These are phyloP conservation scores for Varecia variegata DNA, from an alignment of 2,797 vertebrate species.

Conservation along the genomic window DNA sequence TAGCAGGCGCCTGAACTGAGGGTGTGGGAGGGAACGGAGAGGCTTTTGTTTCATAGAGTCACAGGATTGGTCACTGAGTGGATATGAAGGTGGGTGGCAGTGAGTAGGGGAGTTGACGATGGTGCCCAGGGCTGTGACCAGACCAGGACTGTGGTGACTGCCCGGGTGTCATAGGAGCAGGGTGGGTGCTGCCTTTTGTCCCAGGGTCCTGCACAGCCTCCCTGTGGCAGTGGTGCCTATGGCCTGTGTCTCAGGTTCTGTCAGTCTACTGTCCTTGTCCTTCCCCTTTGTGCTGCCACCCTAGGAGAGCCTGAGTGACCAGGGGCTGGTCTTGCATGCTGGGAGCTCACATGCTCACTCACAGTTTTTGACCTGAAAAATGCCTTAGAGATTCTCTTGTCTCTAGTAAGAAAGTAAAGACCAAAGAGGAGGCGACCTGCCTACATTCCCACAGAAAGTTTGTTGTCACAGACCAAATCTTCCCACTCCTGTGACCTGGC, in stretches of 20 bases:
- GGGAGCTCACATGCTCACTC: not conserved
- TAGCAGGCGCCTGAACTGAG: not conserved
- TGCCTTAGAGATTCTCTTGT: not conserved
- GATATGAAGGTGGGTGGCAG: not conserved
- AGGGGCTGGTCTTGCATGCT: not conserved
- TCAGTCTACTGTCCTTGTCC: not conserved
- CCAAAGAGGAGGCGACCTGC: not conserved
- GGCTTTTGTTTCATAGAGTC: not conserved
- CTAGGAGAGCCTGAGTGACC: not conserved
- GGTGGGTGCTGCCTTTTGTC: not conserved
- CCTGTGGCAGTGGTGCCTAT: not conserved
- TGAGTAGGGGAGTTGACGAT: not conserved
- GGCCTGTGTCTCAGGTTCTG: not conserved
- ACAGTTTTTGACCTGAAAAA: not conserved
- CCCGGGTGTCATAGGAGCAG: not conserved
- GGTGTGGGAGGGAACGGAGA: rapidly evolving
- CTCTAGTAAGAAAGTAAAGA: not conserved
- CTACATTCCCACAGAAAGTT: not conserved
- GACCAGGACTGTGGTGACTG: too few species aligned
- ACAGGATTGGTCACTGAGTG: not conserved
- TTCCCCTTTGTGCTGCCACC: not conserved
- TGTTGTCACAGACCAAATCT: not conserved
- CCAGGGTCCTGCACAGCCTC: not conserved
- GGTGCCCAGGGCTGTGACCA: not conserved
- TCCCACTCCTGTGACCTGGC: too few species aligned